Evolutionary conservation across 1,140 invertebrate species (phyloP), one percentile per base, ranked within the genome.

Genomic region (Neodiprion fabricii): DNA sequence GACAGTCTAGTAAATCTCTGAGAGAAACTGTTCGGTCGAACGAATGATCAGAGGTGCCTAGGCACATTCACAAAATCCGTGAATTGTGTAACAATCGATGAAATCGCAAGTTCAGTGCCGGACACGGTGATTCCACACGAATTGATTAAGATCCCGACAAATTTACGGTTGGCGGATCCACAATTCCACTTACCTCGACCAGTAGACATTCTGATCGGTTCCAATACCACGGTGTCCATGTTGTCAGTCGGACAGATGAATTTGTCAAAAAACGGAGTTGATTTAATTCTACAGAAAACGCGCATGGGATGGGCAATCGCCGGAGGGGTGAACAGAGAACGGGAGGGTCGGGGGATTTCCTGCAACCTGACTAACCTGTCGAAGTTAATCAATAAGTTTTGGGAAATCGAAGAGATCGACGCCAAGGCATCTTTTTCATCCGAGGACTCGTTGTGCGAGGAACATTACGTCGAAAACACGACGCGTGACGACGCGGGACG

Each of bases 371-470:
- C 1, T 0, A 9, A 9, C 9, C 9, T 14, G 14, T 14, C 9
- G 23, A 66, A 48, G 70, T 71, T 8, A 47, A 70, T 50, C 49
- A 50, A 23, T 8, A 74, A 28, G 66, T 83, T 85, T 71, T 84
- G 82, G 82, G 72, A 79, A 69, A 1, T 82, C 7, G 81, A 84
- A 72, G 72, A 79, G 14, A 67, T 48, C n/a, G 0, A 61, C 69
- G 40, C 65, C 50, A 14, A 14, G 66, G 49, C 11, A 28, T 28
- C 17, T n/a, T 7, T 48, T 10, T 17, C 68, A 9, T 17, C 48
- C 11, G 53, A 75, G 11, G 70, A 79, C 49, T 9, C 48, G 69
- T 17, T 14, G 10, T 80, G 75, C 67, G 76, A 79, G 68, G 8
- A 73, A 9, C 71, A 79, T 49, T 81, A 74, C 48, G 8, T 1